Percentiles rank a stretch among this genome's conserved stretches.
Evolutionary conservation across 2,888 invertebrate genomes (phyloP).

Genomic region (Sycophila texana): DNA sequence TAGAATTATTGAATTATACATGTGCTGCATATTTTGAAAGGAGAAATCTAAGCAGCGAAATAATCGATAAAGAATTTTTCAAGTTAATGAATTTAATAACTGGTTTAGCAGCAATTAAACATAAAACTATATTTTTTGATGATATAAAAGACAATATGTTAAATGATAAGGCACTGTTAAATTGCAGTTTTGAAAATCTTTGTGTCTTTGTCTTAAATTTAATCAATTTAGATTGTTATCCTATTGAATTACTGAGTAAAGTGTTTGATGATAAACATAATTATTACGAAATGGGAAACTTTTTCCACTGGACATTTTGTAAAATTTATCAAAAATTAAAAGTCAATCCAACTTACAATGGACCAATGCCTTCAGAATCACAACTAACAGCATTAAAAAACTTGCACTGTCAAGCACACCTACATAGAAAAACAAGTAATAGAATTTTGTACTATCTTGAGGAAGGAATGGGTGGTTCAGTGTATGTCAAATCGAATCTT

Average conservation of each 20-base stretch:
- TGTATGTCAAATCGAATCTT: constrained; percentile 24
- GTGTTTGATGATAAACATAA: constrained; percentile 16
- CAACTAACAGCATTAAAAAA: constrained; percentile 26
- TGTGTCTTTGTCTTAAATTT: constrained; percentile 20
- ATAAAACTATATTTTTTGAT: constrained; percentile 39
- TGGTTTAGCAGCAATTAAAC: constrained; percentile 10
- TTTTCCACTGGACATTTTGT: constrained; percentile 42
- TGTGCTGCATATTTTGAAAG: constrained; percentile 47
- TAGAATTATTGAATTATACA: constrained; percentile 35
- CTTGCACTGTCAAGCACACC: neutral
- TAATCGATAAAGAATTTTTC: neutral
- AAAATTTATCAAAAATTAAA: constrained; percentile 46
- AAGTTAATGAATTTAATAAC: constrained; percentile 35
- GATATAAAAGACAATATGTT: constrained; percentile 20
- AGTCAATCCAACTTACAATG: constrained; percentile 15
- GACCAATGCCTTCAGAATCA: constrained; percentile 28
- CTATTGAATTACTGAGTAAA: constrained; percentile 8
- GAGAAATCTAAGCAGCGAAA: neutral
- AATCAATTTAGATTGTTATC: constrained; percentile 28
- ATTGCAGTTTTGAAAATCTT: constrained; percentile 10
- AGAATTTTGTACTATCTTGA: neutral
- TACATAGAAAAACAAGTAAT: neutral
- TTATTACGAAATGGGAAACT: neutral
- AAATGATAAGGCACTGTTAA: neutral
- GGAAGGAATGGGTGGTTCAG: constrained; percentile 23